A percentile compares a stretch with the other conserved stretches of the same genome.
Conservation (phyloP, 1,140 invertebrate genomes). For the Triops longicaudatus region DNA sequence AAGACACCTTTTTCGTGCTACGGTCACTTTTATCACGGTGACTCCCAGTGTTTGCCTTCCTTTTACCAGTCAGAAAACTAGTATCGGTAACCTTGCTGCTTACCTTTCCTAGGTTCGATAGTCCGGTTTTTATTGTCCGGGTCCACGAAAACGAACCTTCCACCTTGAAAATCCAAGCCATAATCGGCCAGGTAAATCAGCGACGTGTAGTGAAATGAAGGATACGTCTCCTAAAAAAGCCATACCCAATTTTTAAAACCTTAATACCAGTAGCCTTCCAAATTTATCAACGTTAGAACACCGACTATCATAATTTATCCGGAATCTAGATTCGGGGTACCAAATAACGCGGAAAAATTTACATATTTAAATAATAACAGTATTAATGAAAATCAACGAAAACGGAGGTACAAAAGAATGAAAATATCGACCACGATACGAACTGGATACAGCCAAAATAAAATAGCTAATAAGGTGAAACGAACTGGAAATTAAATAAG, state of each 20-base stretch:
- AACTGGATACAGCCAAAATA: slow-evolving; percentile 40
- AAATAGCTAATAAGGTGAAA: slow-evolving; percentile 32
- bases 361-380: no score
- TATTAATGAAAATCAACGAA: no score
- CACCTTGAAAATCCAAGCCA: slow-evolving; percentile 65
- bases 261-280: not conserved
- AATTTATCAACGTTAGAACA: no score
- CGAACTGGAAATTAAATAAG: not conserved
- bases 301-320: no score
- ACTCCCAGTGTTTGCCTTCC: no score
- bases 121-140: slow-evolving; percentile 51
- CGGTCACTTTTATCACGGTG: no score
- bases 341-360: no score
- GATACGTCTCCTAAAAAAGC: slow-evolving; percentile 59
- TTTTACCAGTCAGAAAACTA: no score
- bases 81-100: not conserved
- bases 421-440: no score
- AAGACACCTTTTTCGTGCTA: not conserved
- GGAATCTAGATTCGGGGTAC: no score
- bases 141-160: slow-evolving; percentile 73
- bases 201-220: slow-evolving; percentile 76
- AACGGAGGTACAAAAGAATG: no score
- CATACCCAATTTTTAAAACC: not conserved
- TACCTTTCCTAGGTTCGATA: slow-evolving; percentile 65
- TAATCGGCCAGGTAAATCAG: slow-evolving; percentile 70